Percentiles rank a stretch among this genome's conserved stretches.
Evolutionary conservation across 2,888 invertebrate species (phyloP).

Genomic region (Oscheius myriophilus): DNA sequence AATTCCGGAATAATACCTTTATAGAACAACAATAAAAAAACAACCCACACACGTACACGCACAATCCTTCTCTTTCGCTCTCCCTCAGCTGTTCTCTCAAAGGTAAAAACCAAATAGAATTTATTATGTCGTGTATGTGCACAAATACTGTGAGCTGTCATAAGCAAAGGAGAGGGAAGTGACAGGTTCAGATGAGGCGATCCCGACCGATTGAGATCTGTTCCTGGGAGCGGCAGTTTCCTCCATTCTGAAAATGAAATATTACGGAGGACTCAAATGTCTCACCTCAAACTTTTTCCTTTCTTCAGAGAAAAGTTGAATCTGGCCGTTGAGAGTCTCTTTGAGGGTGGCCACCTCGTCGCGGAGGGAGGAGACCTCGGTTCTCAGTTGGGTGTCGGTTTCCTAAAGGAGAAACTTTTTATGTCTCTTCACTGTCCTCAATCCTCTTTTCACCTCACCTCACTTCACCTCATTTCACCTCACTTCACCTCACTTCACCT

Average conservation of each 20-base stretch:
- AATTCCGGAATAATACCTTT: too few species aligned
- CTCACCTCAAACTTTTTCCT: conserved; percentile 22
- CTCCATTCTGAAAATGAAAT: conserved; percentile 9
- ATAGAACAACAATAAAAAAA: too few species aligned
- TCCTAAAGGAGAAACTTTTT: conserved; percentile 8
- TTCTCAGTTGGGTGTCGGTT: conserved; percentile 35
- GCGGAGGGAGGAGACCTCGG: conserved; percentile 51
- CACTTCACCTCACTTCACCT: too few species aligned
- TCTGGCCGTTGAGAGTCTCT: conserved; percentile 48
- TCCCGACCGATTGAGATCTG: conserved; percentile 22
- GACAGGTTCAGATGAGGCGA: conserved; percentile 13
- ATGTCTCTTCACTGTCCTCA: too few species aligned
- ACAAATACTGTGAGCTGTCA: conserved; percentile 30
- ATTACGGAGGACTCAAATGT: neutral
- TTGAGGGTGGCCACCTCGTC: conserved; percentile 55
- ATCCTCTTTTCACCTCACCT: too few species aligned
- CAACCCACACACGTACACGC: too few species aligned
- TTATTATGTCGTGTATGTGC: conserved; percentile 25
- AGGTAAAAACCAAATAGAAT: neutral
- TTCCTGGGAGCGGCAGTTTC: conserved; percentile 20
- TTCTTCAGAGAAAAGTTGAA: conserved; percentile 29
- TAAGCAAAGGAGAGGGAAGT: conserved; percentile 5
- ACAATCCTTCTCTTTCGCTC: too few species aligned
- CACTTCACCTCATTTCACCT: too few species aligned
- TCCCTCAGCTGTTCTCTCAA: too few species aligned